A percentile compares a stretch with the other conserved stretches of the same genome.
These are phyloP conservation scores for Hapalemur alaotrensis DNA, from an alignment of 2,797 vertebrate genomes.

Conservation along the genomic window DNA sequence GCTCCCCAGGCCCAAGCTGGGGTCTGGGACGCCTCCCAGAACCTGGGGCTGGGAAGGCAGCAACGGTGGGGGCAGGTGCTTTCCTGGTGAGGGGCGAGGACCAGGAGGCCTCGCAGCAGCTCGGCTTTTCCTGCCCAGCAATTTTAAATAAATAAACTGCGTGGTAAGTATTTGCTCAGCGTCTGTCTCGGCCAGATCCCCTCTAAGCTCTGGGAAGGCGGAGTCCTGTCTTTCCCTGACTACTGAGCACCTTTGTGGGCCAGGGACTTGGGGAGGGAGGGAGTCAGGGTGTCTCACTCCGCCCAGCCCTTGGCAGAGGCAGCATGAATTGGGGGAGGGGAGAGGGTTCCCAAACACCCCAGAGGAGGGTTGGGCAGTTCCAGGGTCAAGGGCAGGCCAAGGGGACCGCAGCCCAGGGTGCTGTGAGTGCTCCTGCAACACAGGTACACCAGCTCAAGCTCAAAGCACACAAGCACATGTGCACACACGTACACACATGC, in stretches of 20 bases:
- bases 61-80: background rate
- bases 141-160: background rate
- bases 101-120: background rate
- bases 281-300: background rate
- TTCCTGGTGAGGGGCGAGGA: background rate
- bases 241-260: background rate
- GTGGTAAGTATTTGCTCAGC: background rate
- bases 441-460: background rate
- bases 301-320: background rate
- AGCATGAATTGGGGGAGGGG: background rate
- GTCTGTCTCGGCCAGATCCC: background rate
- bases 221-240: background rate
- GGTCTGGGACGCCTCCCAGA: background rate
- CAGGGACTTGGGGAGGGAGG: background rate
- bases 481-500: too few species aligned
- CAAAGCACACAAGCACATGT: background rate
- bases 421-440: background rate
- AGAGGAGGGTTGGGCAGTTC: background rate
- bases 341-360: background rate
- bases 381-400: constrained; percentile 1
- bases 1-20: background rate
- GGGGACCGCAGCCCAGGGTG: background rate
- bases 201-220: background rate
- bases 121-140: background rate
- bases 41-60: background rate